phyloP scores from a whole-genome alignment of 2,888 invertebrate species.

The Anagyrus pseudococci region DNA sequence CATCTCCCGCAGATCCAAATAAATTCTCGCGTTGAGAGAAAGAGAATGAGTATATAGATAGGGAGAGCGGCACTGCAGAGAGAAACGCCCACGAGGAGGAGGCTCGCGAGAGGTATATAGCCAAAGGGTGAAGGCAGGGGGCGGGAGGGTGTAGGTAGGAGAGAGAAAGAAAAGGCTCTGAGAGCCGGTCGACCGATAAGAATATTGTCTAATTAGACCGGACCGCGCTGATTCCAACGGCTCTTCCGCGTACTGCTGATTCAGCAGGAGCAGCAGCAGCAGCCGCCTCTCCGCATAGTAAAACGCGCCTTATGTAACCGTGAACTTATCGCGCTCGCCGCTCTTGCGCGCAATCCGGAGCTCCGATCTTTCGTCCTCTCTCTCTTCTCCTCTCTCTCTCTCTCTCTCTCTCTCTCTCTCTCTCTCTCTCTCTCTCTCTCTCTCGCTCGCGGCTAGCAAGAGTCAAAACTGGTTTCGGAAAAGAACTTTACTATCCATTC shows the following conservation, averaged over 20 bases:
- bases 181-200: conserved; percentile 4
- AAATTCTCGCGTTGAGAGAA: too few species aligned
- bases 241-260: conserved; percentile 33
- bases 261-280: conserved; percentile 13
- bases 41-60: too few species aligned
- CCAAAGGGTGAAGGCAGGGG: too few species aligned
- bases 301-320: conserved; percentile 35
- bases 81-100: too few species aligned
- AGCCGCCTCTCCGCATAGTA: neutral
- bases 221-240: too few species aligned
- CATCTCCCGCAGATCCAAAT: too few species aligned
- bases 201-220: conserved; percentile 37
- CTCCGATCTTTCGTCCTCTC: conserved; percentile 23
- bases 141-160: too few species aligned
- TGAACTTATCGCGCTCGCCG: conserved; percentile 30
- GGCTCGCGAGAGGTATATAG: too few species aligned
- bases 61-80: too few species aligned
- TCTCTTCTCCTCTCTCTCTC: neutral
- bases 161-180: too few species aligned
- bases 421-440: neutral
- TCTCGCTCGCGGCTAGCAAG: conserved; percentile 6
- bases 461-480: conserved; percentile 40
- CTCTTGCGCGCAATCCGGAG: conserved; percentile 28
- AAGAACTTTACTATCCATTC: conserved; percentile 41
- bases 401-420: conserved; percentile 3